These are phyloP conservation scores for Choristoneura fumiferana DNA, from an alignment of 1,140 invertebrate genomes.

Conservation along the genomic window DNA sequence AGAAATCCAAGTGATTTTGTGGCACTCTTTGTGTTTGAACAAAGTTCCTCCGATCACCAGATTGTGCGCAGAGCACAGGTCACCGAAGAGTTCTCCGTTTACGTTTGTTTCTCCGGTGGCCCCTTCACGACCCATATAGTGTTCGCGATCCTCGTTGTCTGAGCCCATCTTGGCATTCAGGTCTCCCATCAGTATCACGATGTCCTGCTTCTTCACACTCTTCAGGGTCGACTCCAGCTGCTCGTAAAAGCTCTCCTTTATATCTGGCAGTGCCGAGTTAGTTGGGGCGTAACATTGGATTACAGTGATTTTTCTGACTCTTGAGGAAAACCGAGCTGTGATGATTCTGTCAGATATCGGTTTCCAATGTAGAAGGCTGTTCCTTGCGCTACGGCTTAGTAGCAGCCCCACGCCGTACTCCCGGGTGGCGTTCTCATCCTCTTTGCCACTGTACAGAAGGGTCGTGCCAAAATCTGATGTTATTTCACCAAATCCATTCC, in stretches of 20 bases:
- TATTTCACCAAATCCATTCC: neutral
- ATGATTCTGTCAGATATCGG: conserved; percentile 31
- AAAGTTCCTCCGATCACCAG: neutral
- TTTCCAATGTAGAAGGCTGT: conserved; percentile 26
- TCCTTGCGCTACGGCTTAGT: conserved; percentile 21
- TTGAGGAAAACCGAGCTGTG: conserved; percentile 24
- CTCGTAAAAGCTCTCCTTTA: neutral
- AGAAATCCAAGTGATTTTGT: neutral
- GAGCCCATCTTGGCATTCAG: neutral
- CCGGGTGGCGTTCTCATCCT: neutral
- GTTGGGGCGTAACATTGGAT: conserved; percentile 23
- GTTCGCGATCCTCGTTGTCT: neutral
- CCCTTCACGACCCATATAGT: neutral
- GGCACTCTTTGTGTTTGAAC: neutral
- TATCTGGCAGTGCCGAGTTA: neutral
- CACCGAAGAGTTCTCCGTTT: neutral
- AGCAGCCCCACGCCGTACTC: conserved; percentile 21
- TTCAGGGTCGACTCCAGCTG: neutral
- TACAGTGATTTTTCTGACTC: conserved; percentile 26
- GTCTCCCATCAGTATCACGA: neutral
- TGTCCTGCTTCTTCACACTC: neutral
- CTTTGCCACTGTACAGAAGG: neutral
- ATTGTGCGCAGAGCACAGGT: neutral
- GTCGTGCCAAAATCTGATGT: neutral
- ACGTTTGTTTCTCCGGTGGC: neutral